phyloP scores from a whole-genome alignment of 2,888 invertebrate genomes.

The Chloroclystis v-ata region DNA sequence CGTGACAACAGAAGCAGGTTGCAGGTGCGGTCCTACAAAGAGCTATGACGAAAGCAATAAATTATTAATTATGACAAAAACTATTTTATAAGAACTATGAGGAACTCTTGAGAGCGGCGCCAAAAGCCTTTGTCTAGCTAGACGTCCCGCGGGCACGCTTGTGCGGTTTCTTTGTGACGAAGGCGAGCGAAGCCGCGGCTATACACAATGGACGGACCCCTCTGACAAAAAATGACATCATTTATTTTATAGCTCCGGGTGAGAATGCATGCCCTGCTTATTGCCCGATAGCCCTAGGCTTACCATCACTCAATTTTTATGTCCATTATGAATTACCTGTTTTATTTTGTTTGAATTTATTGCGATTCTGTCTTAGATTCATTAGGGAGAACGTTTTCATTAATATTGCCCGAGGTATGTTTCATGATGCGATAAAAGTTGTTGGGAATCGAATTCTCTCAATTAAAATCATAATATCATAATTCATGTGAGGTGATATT shows the following conservation, averaged over 20 bases:
- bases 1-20: slow-evolving; percentile 65
- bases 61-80: slow-evolving; percentile 76
- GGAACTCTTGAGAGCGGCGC: slow-evolving; percentile 66
- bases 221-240: slow-evolving; percentile 76
- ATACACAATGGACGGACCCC: slow-evolving; percentile 58
- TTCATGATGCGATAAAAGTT: slow-evolving; percentile 4
- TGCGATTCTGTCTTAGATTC: slow-evolving; percentile 20
- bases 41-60: slow-evolving; percentile 66
- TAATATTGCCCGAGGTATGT: slow-evolving; percentile 5
- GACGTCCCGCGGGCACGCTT: slow-evolving; percentile 60
- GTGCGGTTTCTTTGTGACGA: slow-evolving; percentile 35
- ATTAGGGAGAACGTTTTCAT: slow-evolving; percentile 17
- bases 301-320: slow-evolving; percentile 46
- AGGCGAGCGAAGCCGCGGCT: slow-evolving; percentile 53
- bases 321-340: slow-evolving; percentile 29
- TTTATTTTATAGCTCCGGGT: slow-evolving; percentile 76
- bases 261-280: slow-evolving; percentile 74
- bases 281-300: slow-evolving; percentile 69
- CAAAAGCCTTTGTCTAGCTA: slow-evolving; percentile 67
- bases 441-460: slow-evolving; percentile 5
- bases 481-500: background rate
- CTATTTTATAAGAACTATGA: slow-evolving; percentile 49
- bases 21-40: slow-evolving; percentile 65
- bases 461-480: slow-evolving; percentile 1
- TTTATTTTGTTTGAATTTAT: slow-evolving; percentile 24